phyloP scores from a whole-genome alignment of 2,113 vertebrate genomes.

The Plotosus lineatus region DNA sequence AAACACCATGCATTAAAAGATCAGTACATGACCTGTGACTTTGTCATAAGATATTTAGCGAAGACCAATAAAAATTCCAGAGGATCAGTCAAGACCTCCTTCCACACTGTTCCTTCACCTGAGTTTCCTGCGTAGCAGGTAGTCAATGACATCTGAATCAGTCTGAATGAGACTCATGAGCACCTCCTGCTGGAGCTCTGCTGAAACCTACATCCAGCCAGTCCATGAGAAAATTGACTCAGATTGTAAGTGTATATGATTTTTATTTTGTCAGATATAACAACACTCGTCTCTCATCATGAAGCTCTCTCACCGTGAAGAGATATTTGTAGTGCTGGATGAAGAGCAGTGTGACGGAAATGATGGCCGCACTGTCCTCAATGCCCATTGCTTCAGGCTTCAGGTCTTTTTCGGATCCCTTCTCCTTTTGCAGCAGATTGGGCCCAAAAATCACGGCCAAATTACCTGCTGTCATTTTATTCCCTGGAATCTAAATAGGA shows the following conservation, averaged over 20 bases:
- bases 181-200: constrained; percentile 82
- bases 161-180: constrained; percentile 88
- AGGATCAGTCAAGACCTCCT: not conserved
- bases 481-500: constrained; percentile 79
- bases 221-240: not conserved
- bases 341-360: constrained; percentile 80
- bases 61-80: not conserved
- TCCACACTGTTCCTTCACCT: constrained; percentile 56
- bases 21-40: not conserved
- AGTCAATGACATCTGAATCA: constrained; percentile 88
- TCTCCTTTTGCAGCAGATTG: constrained; percentile 83
- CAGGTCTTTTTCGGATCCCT: constrained; percentile 69
- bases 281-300: not conserved
- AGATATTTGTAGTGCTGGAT: constrained; percentile 83
- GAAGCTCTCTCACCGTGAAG: constrained; percentile 74
- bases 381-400: constrained; percentile 70
- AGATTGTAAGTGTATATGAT: not conserved
- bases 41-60: not conserved
- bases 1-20: not conserved
- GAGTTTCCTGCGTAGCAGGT: constrained; percentile 84
- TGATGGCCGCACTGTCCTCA: constrained; percentile 84
- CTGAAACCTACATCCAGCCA: constrained; percentile 76
- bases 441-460: constrained; percentile 91
- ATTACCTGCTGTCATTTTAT: constrained; percentile 91
- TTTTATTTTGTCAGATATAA: not conserved